Evolutionary conservation across 2,113 vertebrate species (phyloP), one percentile per base, ranked within the genome.

Genomic region (Solea senegalensis): DNA sequence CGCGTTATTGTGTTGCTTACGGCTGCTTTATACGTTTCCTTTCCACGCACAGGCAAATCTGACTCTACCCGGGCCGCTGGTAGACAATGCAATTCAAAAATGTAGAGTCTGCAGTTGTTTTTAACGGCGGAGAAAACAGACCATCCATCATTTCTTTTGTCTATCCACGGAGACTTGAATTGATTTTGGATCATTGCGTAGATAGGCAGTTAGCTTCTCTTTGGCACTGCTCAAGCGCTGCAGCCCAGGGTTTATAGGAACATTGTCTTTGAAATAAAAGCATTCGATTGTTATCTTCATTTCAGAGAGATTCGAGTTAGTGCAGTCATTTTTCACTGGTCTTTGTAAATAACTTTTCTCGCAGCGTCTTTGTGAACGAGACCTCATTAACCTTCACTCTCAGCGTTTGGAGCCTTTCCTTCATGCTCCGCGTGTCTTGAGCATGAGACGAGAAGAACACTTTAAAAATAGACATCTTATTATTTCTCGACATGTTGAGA

Each of bases 81-180:
- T 65, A 83, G 82, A 86, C 86, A 85, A 79, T 66, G 51, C 79
- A 80, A 68, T 62, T 89, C 73, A 80, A 85, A 88, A 89, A 78
- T 74, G 84, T 68, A 7, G 82, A 78, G 60, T 86, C 50, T 76
- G 82, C 78, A 83, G 43, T 73, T 83, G 83, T 78, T 85, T n/a
- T 84, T 72, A 69, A 81, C 69, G n/a, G 69, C 11, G 21, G 21
- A 21, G 34, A 81, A 87, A 86, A 75, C 64, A 73, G 59, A 88
- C 67, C 77, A 87, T 86, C 74, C 85, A 82, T 89, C 83, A 78
- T 92, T 87, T 85, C 76, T 76, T 90, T 91, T 88, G 86, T 89
- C 78, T 78, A 15, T 84, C 66, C 62, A 80, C 60, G 64, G 64
- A 85, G 83, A 85, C 72, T 67, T 76, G 67, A 54, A 88, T 91